Percentiles rank a stretch among this genome's conserved stretches.
These are phyloP conservation scores for Tenthredo livida DNA, from an alignment of 2,888 invertebrate species.

Conservation along the genomic window DNA sequence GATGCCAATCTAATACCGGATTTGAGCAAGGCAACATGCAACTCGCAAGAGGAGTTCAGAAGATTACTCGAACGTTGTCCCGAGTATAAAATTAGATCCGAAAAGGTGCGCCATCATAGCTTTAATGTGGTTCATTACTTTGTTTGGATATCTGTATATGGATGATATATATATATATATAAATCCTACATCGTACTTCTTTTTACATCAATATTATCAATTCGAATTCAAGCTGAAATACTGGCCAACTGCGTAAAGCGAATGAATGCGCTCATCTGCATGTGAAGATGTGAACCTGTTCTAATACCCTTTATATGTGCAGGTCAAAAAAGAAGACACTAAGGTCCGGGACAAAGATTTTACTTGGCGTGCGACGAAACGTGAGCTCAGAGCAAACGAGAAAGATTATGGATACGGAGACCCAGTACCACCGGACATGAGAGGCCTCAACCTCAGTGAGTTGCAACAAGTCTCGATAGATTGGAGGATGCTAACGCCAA, in stretches of 20 bases:
- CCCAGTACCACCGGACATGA: slow-evolving; percentile 92
- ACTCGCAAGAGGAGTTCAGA: slow-evolving; percentile 90
- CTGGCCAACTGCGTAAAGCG: neutral
- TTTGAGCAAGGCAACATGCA: slow-evolving; percentile 88
- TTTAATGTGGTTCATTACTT: neutral
- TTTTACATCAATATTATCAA: neutral
- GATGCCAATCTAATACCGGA: slow-evolving; percentile 92
- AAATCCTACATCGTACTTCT: neutral
- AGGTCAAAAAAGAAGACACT: slow-evolving; percentile 88
- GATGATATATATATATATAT: too few species aligned
- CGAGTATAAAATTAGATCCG: slow-evolving; percentile 93
- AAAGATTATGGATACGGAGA: slow-evolving; percentile 86
- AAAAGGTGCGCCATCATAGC: slow-evolving; percentile 84
- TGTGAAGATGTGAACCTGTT: neutral
- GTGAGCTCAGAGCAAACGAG: slow-evolving; percentile 83
- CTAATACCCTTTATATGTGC: slow-evolving; percentile 45
- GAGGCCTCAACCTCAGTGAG: slow-evolving; percentile 86
- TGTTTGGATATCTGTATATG: neutral
- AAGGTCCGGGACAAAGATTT: slow-evolving; percentile 88
- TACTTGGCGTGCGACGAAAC: slow-evolving; percentile 87
- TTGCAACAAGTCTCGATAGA: slow-evolving; percentile 92
- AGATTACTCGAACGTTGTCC: slow-evolving; percentile 92
- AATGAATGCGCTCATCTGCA: neutral
- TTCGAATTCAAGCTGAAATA: neutral
- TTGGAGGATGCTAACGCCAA: slow-evolving; percentile 95